phyloP scores from a whole-genome alignment of 2,113 vertebrate species.

The Motacilla tschutschensis region DNA sequence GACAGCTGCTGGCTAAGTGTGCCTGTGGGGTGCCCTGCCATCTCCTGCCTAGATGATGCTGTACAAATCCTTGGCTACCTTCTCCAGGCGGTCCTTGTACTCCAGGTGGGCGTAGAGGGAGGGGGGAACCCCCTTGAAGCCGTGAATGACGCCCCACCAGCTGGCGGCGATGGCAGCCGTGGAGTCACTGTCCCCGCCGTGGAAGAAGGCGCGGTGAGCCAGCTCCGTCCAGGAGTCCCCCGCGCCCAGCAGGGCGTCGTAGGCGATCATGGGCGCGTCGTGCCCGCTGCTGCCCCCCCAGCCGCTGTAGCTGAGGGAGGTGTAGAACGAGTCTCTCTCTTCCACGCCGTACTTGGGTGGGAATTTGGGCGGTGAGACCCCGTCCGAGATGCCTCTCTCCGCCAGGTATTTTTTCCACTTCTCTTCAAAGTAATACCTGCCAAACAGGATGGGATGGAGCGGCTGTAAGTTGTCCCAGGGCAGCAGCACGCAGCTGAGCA shows the following conservation, averaged over 20 bases:
- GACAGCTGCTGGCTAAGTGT: accelerated
- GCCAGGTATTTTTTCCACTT: slow-evolving; percentile 76
- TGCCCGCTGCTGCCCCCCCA: slow-evolving; percentile 82
- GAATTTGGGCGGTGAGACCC: slow-evolving; percentile 66
- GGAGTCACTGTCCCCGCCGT: slow-evolving; percentile 81
- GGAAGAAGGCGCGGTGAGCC: slow-evolving; percentile 78
- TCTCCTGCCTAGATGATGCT: background rate
- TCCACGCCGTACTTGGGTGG: slow-evolving; percentile 65
- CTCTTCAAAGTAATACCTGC: slow-evolving; percentile 78
- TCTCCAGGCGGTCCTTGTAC: slow-evolving; percentile 72
- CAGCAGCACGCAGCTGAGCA: accelerated
- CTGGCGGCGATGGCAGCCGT: slow-evolving; percentile 73
- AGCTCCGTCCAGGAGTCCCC: slow-evolving; percentile 78
- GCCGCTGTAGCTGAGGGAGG: slow-evolving; percentile 68
- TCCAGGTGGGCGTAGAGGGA: slow-evolving; percentile 73
- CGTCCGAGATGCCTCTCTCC: slow-evolving; percentile 73
- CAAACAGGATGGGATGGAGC: background rate
- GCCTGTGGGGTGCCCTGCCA: accelerated
- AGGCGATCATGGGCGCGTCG: slow-evolving; percentile 84
- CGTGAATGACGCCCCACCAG: slow-evolving; percentile 80
- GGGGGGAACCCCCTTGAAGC: slow-evolving; percentile 66
- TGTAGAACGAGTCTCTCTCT: slow-evolving; percentile 78
- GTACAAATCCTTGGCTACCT: slow-evolving; percentile 64
- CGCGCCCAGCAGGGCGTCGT: slow-evolving; percentile 76
- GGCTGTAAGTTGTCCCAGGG: accelerated